Conservation (phyloP, 2,888 invertebrate species). For the Eudasyphora cyanicolor region DNA sequence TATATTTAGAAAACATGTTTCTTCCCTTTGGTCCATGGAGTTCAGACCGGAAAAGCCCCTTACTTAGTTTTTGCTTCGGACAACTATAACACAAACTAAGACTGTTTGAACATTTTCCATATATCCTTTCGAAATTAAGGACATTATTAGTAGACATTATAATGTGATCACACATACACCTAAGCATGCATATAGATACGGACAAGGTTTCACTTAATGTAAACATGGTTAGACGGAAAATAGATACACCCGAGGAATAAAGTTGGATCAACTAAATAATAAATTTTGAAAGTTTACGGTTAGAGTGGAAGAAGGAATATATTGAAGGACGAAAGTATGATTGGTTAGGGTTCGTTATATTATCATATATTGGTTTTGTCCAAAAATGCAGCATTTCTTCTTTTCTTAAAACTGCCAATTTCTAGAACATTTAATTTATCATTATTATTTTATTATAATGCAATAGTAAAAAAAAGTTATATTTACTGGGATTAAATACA, state of each 20-base stretch:
- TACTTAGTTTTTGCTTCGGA: background rate
- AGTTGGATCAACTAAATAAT: too few relatives aligned
- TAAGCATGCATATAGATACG: background rate
- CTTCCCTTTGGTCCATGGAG: background rate
- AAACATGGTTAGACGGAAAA: background rate
- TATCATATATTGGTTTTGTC: too few relatives aligned
- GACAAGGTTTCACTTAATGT: background rate
- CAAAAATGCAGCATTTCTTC: too few relatives aligned
- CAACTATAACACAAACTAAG: background rate
- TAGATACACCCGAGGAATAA: background rate
- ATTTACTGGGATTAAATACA: too few relatives aligned
- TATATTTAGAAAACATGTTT: background rate
- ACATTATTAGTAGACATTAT: constrained; percentile 60
- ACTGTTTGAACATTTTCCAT: constrained; percentile 22
- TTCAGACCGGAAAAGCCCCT: background rate
- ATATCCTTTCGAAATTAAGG: constrained; percentile 59
- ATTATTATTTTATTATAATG: too few relatives aligned
- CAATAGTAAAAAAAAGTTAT: too few relatives aligned
- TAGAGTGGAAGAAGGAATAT: too few relatives aligned
- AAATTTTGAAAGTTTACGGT: too few relatives aligned
- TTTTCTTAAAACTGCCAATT: too few relatives aligned
- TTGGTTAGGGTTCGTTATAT: too few relatives aligned
- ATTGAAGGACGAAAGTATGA: too few relatives aligned
- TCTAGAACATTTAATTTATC: too few relatives aligned
- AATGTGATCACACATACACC: constrained; percentile 9